A percentile compares a stretch with the other conserved stretches of the same genome.
These are phyloP conservation scores for Tryphoninae sp. DNA, from an alignment of 2,888 invertebrate genomes.

Conservation along the genomic window DNA sequence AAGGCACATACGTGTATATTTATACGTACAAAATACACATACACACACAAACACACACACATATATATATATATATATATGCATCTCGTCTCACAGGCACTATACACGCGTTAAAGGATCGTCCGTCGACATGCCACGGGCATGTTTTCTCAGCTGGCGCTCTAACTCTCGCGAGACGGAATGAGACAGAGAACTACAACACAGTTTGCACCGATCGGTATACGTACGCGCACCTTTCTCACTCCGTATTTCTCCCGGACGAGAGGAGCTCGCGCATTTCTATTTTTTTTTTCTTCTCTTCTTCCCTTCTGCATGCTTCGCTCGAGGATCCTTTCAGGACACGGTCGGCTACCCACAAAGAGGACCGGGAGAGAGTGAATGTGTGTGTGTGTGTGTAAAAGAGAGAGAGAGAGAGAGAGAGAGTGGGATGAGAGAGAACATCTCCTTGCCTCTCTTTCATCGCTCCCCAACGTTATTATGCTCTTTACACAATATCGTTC, in stretches of 20 bases:
- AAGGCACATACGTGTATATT: constrained; percentile 43
- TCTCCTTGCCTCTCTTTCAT: constrained; percentile 69
- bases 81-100: constrained; percentile 21
- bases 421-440: constrained; percentile 1
- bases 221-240: constrained; percentile 45
- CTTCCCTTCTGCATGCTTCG: constrained; percentile 39
- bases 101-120: constrained; percentile 63
- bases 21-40: constrained; percentile 37
- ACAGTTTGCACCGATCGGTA: constrained; percentile 50
- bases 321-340: constrained; percentile 77
- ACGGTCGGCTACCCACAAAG: constrained; percentile 81
- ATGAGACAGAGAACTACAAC: constrained; percentile 20
- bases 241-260: constrained; percentile 30
- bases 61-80: too few species aligned
- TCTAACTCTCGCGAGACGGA: constrained; percentile 71
- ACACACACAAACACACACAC: constrained; percentile 28
- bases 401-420: constrained; percentile 48
- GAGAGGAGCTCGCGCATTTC: constrained; percentile 31
- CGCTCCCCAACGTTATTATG: constrained; percentile 76
- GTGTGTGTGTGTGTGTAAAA: constrained; percentile 26
- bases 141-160: constrained; percentile 80
- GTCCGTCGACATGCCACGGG: constrained; percentile 74
- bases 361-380: constrained; percentile 64
- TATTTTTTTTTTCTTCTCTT: constrained; percentile 32
- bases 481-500: constrained; percentile 80